Conservation (phyloP, 2,888 invertebrate genomes). For the Pandemis heparana region DNA sequence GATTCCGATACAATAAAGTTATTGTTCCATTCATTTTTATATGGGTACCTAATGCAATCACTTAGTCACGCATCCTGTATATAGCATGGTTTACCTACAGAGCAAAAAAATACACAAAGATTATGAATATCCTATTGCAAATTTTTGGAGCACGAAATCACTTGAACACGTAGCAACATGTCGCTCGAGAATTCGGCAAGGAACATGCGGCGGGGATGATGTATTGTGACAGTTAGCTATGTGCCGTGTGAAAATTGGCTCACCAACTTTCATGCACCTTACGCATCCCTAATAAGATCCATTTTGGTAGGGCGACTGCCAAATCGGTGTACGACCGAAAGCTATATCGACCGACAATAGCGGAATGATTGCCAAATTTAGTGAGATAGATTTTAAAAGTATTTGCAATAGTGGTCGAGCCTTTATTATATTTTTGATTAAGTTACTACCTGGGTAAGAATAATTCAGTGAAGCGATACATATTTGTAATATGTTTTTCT, state of each 20-base stretch:
- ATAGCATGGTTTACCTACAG: too few species aligned
- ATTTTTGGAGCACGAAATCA: slow-evolving; percentile 61
- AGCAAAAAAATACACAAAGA: slow-evolving; percentile 58
- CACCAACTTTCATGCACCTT: slow-evolving; percentile 22
- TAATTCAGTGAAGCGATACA: too few species aligned
- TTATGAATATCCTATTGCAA: slow-evolving; percentile 66
- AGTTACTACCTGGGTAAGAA: too few species aligned
- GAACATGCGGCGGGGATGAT: slow-evolving; percentile 41
- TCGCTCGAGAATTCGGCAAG: slow-evolving; percentile 54
- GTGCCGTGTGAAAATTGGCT: slow-evolving; percentile 32
- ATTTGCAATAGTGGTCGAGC: slow-evolving; percentile 7
- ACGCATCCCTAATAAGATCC: slow-evolving; percentile 25
- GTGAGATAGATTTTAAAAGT: slow-evolving; percentile 31
- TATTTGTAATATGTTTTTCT: too few species aligned
- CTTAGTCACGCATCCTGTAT: too few species aligned
- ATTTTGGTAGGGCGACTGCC: slow-evolving; percentile 2
- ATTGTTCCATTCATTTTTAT: too few species aligned
- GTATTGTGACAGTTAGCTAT: slow-evolving; percentile 40
- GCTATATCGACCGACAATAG: slow-evolving; percentile 30
- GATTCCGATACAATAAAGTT: too few species aligned
- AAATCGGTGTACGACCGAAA: slow-evolving; percentile 34
- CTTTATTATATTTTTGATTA: too few species aligned
- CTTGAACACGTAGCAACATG: slow-evolving; percentile 64
- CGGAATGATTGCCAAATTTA: slow-evolving; percentile 41
- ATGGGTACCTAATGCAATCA: too few species aligned